Evolutionary conservation across 2,797 vertebrate genomes (phyloP), one percentile per base, ranked within the genome.

Genomic region (Myotis findleyi): DNA sequence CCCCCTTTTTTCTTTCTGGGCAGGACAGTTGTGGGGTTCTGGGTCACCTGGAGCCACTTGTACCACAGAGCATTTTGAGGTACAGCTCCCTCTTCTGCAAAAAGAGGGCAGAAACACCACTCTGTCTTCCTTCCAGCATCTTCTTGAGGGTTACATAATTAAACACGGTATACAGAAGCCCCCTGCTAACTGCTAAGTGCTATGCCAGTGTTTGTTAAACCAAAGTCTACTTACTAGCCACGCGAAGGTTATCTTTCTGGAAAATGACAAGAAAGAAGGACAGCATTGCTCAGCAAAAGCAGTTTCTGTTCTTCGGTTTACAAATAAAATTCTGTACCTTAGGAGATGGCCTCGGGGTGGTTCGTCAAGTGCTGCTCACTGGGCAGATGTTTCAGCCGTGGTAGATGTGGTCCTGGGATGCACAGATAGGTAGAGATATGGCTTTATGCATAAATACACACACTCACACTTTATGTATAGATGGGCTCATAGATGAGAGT

Each of bases 11-110:
- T 44, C 57, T 75, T 89, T 72, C 76, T 44, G 25, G 16, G 7
- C 13, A 53, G 75, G 47, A 36, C 7, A 0, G 13, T 6, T 55
- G 36, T 57, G 51, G 25, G 69, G 33, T 71, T 89, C 80, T 25
- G 76, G 30, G 69, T 41, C 59, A 8, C 18, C 6, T 36, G 16
- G 13, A 72, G 14, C 2, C 2, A 38, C 33, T 68, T 57, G 51
- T 17, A 18, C 9, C 23, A 5, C 0, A 1, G 71, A 57, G 20
- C 7, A 4, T 18, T 41, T 23, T 8, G n/a, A 73, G n/a, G 30
- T 11, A 1, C 33, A n/a, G 2, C 8, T 89, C 53, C 4, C 53
- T 53, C 33, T 25, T 69, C 33, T 76, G 44, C 30, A 53, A 59
- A 83, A 20, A 9, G 5, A 17, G 4, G 18, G 6, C 23, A 20